Conservation (phyloP, 2,113 vertebrate genomes). For the Hiodon tergisus region DNA sequence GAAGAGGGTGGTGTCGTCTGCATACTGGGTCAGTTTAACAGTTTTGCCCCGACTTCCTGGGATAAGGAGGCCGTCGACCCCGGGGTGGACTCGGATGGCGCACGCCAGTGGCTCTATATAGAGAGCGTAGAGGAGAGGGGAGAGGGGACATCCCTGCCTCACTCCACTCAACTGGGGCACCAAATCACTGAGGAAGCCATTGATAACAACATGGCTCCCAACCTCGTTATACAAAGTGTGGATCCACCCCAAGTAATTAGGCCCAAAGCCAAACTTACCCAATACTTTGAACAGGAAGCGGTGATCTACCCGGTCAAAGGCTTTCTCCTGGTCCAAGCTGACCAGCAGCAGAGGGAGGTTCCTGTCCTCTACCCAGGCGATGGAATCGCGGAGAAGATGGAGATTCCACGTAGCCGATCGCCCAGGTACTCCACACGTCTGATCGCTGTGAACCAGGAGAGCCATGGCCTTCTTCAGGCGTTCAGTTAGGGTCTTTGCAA, state of each 20-base stretch:
- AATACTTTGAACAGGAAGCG: background rate
- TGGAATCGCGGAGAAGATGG: background rate
- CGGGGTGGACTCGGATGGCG: background rate
- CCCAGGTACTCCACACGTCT: slow-evolving; percentile 10
- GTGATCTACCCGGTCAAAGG: background rate
- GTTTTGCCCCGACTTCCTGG: slow-evolving; percentile 8
- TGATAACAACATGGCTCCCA: slow-evolving; percentile 9
- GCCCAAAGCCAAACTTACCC: background rate
- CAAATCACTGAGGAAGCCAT: background rate
- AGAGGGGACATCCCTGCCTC: slow-evolving; percentile 13
- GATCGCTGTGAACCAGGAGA: background rate
- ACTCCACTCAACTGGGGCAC: slow-evolving; percentile 7
- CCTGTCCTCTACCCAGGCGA: slow-evolving; percentile 7
- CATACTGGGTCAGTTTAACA: slow-evolving; percentile 1
- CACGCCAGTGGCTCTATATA: slow-evolving; percentile 5
- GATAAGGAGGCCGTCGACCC: background rate
- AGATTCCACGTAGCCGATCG: background rate
- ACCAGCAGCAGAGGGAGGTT: background rate
- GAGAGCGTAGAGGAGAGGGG: slow-evolving; percentile 3
- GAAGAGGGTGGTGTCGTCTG: slow-evolving; percentile 1
- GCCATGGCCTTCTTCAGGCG: background rate
- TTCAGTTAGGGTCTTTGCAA: background rate
- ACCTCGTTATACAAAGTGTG: background rate
- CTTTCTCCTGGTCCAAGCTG: slow-evolving; percentile 10
- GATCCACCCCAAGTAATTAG: background rate